phyloP scores from a whole-genome alignment of 2,113 vertebrate species.

The Pycnonotus jocosus region DNA sequence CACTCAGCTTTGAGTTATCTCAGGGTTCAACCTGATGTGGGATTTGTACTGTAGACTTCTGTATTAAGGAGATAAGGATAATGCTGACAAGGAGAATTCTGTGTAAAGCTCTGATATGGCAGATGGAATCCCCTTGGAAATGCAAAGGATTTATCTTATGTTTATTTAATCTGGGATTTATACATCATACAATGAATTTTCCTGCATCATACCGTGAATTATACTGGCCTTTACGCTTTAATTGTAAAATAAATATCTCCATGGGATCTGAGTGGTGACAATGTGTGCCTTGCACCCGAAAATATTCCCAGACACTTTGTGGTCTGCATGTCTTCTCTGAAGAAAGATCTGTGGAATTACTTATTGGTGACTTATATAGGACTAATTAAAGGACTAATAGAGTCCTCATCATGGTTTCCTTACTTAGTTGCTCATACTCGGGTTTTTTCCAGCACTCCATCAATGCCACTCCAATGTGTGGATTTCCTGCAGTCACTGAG shows the following conservation, averaged over 20 bases:
- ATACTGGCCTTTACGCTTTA: neutral
- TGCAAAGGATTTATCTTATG: neutral
- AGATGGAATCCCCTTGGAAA: neutral
- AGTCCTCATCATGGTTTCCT: neutral
- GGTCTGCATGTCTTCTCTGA: neutral
- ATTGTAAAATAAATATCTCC: neutral
- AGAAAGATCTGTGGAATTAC: neutral
- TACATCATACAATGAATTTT: neutral
- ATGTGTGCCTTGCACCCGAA: neutral
- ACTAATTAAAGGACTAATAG: neutral
- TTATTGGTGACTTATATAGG: neutral
- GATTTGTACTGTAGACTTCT: neutral
- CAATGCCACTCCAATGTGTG: neutral
- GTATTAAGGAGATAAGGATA: neutral
- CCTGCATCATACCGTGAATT: neutral
- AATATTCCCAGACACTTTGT: rapidly evolving
- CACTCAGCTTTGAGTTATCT: neutral
- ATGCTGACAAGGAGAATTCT: neutral
- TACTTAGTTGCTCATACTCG: neutral
- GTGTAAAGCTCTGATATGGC: neutral
- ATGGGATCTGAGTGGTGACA: neutral
- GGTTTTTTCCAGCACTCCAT: neutral
- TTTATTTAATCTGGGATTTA: neutral
- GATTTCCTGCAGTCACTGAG: neutral
- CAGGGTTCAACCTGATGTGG: neutral